A percentile compares a stretch with the other conserved stretches of the same genome.
These are phyloP conservation scores for Poecilus cupreus DNA, from an alignment of 2,888 invertebrate species.

Conservation along the genomic window DNA sequence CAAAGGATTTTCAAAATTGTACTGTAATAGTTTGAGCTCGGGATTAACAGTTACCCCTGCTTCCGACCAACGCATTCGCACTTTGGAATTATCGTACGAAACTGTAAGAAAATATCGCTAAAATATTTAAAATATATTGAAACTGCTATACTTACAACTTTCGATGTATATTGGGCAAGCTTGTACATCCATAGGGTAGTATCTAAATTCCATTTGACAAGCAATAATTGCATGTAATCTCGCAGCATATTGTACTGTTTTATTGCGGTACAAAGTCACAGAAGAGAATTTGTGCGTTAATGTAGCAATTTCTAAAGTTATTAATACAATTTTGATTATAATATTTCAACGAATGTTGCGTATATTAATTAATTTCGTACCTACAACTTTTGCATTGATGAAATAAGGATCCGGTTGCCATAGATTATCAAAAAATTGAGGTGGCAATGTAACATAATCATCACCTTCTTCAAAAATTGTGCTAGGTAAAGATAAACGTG, in stretches of 20 bases:
- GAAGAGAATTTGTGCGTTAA: constrained; percentile 88
- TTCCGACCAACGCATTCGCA: constrained; percentile 84
- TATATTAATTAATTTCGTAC: constrained; percentile 70
- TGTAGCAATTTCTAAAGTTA: constrained; percentile 83
- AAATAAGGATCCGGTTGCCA: constrained; percentile 93
- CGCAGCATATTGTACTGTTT: constrained; percentile 86
- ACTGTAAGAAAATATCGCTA: constrained; percentile 73
- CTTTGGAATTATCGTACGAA: constrained; percentile 86
- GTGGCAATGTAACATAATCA: constrained; percentile 86
- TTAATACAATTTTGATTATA: background rate
- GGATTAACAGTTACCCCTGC: constrained; percentile 86
- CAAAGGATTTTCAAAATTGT: constrained; percentile 84
- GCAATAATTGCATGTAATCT: constrained; percentile 90
- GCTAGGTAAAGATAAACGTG: constrained; percentile 83
- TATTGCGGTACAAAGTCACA: constrained; percentile 86
- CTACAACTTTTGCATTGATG: constrained; percentile 88
- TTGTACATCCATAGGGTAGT: constrained; percentile 91
- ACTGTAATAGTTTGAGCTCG: constrained; percentile 86
- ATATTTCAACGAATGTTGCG: background rate
- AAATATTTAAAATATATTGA: background rate
- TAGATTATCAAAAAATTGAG: constrained; percentile 88
- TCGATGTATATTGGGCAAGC: constrained; percentile 88
- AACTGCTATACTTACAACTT: constrained; percentile 80
- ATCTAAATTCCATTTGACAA: constrained; percentile 91
- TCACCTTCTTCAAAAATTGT: constrained; percentile 88